Conservation (phyloP, 2,797 vertebrate species). For the Brachyrhaphis roseni region DNA sequence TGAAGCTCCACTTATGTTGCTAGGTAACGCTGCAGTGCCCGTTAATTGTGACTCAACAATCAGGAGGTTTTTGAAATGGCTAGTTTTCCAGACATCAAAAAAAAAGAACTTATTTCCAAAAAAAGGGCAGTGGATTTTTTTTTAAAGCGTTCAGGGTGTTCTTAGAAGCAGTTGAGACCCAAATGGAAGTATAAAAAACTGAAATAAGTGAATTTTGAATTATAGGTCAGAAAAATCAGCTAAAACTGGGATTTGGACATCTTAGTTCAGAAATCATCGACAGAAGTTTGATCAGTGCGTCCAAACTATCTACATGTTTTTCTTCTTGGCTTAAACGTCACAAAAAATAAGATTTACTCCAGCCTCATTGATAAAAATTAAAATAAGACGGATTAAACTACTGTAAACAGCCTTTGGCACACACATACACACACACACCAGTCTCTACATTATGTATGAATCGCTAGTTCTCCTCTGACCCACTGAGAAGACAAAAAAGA, state of each 20-base stretch:
- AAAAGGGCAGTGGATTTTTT: too few relatives aligned
- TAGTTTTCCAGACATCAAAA: too few relatives aligned
- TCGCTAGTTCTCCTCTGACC: not conserved
- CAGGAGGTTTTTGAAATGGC: too few relatives aligned
- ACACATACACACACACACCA: not conserved
- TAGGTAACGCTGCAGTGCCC: too few relatives aligned
- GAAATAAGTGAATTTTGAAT: not conserved
- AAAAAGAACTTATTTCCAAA: too few relatives aligned
- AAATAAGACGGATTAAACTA: not conserved
- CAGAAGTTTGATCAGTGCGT: not conserved
- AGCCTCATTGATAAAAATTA: not conserved
- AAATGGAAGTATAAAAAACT: too few relatives aligned
- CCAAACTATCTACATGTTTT: not conserved
- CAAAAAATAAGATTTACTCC: too few relatives aligned
- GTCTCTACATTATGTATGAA: constrained; percentile 16
- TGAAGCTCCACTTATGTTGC: too few relatives aligned
- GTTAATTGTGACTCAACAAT: too few relatives aligned
- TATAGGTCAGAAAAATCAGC: not conserved
- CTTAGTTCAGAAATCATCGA: not conserved
- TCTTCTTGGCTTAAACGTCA: not conserved
- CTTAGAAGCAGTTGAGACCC: too few relatives aligned
- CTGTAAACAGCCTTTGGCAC: not conserved
- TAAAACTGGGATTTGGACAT: not conserved
- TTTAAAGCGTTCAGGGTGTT: too few relatives aligned
- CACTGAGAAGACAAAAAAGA: constrained; percentile 29